These are phyloP conservation scores for Rhinolophus ferrumequinum DNA, from an alignment of 2,113 vertebrate genomes.

Conservation along the genomic window DNA sequence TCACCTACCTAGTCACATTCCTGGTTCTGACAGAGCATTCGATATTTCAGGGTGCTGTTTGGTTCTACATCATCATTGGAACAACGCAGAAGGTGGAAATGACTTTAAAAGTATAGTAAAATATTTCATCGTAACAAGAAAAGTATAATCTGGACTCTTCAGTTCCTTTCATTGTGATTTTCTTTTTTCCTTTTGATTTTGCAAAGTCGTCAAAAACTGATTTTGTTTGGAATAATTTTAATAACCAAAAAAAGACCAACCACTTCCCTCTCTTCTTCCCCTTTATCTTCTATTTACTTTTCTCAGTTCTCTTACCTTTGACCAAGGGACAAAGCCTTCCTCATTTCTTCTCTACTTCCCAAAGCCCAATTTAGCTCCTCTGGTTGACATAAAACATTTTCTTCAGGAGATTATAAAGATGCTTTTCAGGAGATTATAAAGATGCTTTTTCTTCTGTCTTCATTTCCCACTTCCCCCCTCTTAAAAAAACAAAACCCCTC, in stretches of 20 bases:
- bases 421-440: background rate
- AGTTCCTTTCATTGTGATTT: slow-evolving; percentile 65
- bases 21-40: background rate
- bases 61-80: background rate
- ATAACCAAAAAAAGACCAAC: slow-evolving; percentile 68
- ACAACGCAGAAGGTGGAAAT: slow-evolving; percentile 23
- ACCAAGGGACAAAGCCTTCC: slow-evolving; percentile 66
- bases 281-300: slow-evolving; percentile 64
- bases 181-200: slow-evolving; percentile 66
- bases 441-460: slow-evolving; percentile 14
- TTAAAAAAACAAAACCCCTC: background rate
- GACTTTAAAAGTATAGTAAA: slow-evolving; percentile 5
- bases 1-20: background rate
- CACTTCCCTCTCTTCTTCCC: slow-evolving; percentile 75
- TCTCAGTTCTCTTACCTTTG: slow-evolving; percentile 81
- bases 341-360: slow-evolving; percentile 77
- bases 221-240: slow-evolving; percentile 70
- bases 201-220: slow-evolving; percentile 69
- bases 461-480: background rate
- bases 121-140: slow-evolving; percentile 37
- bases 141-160: background rate
- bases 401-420: slow-evolving; percentile 37
- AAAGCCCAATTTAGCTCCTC: slow-evolving; percentile 70
- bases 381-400: slow-evolving; percentile 40
- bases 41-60: background rate